Percentiles rank a stretch among this genome's conserved stretches.
phyloP scores from a whole-genome alignment of 2,888 invertebrate species.

The Eurytoma californica region DNA sequence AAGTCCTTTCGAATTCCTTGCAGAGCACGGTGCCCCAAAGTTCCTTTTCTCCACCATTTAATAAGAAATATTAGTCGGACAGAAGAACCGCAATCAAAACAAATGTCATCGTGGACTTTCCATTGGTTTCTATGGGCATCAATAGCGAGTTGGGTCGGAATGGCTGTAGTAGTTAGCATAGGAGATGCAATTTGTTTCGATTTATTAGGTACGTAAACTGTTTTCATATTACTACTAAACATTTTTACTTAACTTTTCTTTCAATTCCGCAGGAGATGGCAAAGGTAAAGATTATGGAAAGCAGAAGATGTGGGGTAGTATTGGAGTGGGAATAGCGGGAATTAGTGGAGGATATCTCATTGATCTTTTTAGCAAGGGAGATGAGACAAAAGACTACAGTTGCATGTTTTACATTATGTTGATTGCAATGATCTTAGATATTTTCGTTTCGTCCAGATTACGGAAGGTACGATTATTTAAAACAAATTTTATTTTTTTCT shows the following conservation, averaged over 20 bases:
- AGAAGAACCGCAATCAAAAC: slow-evolving; percentile 54
- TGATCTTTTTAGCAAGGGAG: slow-evolving; percentile 83
- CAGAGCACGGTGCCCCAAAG: slow-evolving; percentile 71
- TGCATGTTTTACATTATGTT: slow-evolving; percentile 88
- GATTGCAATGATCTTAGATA: slow-evolving; percentile 81
- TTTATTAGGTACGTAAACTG: slow-evolving; percentile 80
- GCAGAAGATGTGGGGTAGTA: slow-evolving; percentile 91
- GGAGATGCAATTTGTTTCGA: slow-evolving; percentile 94
- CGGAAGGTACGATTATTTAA: slow-evolving; percentile 69
- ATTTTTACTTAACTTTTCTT: slow-evolving; percentile 1
- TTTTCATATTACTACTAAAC: neutral
- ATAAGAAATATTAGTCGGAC: slow-evolving; percentile 60
- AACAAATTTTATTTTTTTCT: no score
- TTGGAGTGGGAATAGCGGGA: slow-evolving; percentile 90
- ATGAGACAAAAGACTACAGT: slow-evolving; percentile 83
- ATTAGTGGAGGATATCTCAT: slow-evolving; percentile 86
- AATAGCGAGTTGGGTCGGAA: slow-evolving; percentile 88
- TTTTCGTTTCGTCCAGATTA: slow-evolving; percentile 81
- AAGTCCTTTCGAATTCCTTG: slow-evolving; percentile 69
- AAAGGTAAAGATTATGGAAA: slow-evolving; percentile 87
- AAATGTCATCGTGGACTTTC: slow-evolving; percentile 80
- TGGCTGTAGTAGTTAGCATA: slow-evolving; percentile 90
- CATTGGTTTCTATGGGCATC: slow-evolving; percentile 87
- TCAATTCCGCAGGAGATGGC: slow-evolving; percentile 77
- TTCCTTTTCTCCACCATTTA: slow-evolving; percentile 63